Evolutionary conservation across 2,888 invertebrate genomes (phyloP).

Genomic region (Neoscelio sp.): DNA sequence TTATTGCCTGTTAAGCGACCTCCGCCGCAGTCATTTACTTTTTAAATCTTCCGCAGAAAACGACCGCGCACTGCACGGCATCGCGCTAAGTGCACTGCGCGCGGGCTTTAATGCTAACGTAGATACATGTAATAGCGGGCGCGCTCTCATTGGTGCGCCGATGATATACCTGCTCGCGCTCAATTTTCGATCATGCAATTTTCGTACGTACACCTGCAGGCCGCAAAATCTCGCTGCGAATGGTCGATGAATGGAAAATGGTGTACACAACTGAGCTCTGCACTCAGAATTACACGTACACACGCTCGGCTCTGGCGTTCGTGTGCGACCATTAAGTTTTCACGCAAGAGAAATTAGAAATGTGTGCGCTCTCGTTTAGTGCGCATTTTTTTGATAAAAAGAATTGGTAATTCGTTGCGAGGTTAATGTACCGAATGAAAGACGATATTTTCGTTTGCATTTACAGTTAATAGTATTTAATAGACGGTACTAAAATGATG

Average conservation of each 20-base stretch:
- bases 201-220: constrained; percentile 58
- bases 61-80: constrained; percentile 67
- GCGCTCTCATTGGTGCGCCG: constrained; percentile 60
- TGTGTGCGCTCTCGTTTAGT: constrained; percentile 37
- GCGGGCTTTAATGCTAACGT: constrained; percentile 63
- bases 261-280: constrained; percentile 35
- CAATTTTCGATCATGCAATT: constrained; percentile 61
- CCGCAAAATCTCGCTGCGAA: constrained; percentile 38
- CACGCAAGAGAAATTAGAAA: constrained; percentile 52
- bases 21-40: constrained; percentile 81
- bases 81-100: constrained; percentile 60
- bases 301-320: background rate
- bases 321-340: constrained; percentile 50
- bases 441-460: background rate
- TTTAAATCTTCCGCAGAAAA: constrained; percentile 74
- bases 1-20: constrained; percentile 80
- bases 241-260: constrained; percentile 61
- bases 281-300: constrained; percentile 5
- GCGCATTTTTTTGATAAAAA: constrained; percentile 23
- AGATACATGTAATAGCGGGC: constrained; percentile 16
- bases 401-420: background rate
- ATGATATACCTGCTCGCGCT: constrained; percentile 59
- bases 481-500: too few relatives aligned
- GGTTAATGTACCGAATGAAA: constrained; percentile 33
- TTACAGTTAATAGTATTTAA: constrained; percentile 23